Evolutionary conservation across 2,113 vertebrate species (phyloP), one percentile per base, ranked within the genome.

Genomic region (Cynocephalus volans): DNA sequence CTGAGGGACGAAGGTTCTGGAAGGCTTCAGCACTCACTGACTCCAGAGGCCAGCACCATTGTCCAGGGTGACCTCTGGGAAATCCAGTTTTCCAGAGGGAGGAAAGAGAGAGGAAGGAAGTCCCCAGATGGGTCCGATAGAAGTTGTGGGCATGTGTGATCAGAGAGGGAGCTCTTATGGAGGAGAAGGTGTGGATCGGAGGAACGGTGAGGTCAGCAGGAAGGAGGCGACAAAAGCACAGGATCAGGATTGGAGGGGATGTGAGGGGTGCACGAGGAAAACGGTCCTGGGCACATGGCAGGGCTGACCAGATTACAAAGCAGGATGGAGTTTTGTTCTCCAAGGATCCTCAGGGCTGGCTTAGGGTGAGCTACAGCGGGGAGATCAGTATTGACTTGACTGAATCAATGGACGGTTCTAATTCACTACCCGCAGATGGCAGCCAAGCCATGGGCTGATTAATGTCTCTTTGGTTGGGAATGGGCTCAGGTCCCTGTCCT

Each of bases 131-230:
- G 41, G 18, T 72, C 67, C 58, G 64, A 23, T 5, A 5, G 79
- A 48, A 60, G 21, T 36, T 50, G 5, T 52, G 80, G 4, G 5
- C 19, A 52, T 7, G 12, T 48, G 54, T 6, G 2, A n/a, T 23
- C 41, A 26, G 45, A 8, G 4, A 26, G 65, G 31, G 45, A 84
- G 45, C 41, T 31, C 41, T 67, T 10, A 6, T 9, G 58, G 41
- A 72, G 62, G 67, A 67, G 31, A n/a, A 41, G 31, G 70, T 19
- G 11, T 8, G 54, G 41, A 17, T 5, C 8, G 69, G 21, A 54
- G 90, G 28, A 56, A 14, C 0, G 7, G 33, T 0, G 24, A 48
- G 21, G 13, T 17, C 0, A 1, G 60, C n/a, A 45, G 52, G 69
- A 54, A 83, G 54, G 45, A 72, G 64, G 54, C 23, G 13, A 10